Conservation (phyloP, 2,888 invertebrate genomes). For the Alviniconcha strummeri region DNA sequence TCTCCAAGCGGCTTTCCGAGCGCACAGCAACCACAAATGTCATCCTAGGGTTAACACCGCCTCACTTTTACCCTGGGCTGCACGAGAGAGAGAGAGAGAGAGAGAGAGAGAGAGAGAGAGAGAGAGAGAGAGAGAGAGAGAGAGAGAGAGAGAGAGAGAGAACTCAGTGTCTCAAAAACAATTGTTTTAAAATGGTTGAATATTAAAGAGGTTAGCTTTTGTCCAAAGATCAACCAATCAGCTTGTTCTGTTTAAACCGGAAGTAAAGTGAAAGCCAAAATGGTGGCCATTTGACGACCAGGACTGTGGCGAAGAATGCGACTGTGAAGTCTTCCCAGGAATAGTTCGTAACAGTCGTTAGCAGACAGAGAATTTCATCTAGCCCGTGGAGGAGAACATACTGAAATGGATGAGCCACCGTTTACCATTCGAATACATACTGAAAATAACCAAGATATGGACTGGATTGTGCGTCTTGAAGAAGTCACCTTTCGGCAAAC, state of each 20-base stretch:
- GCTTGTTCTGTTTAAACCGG: not conserved
- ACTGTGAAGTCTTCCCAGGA: not conserved
- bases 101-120: too few species aligned
- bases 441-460: conserved; percentile 64
- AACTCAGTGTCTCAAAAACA: too few species aligned
- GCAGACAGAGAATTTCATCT: not conserved
- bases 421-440: conserved; percentile 63
- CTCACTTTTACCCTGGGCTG: too few species aligned
- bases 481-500: conserved; percentile 62
- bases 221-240: not conserved
- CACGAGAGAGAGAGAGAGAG: too few species aligned
- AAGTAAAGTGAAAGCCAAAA: not conserved
- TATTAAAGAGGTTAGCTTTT: not conserved
- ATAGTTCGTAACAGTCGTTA: too few species aligned
- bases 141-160: too few species aligned
- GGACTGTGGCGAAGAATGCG: not conserved
- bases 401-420: conserved; percentile 43
- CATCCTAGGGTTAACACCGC: too few species aligned
- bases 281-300: not conserved
- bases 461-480: conserved; percentile 67
- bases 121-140: too few species aligned
- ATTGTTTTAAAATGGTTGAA: too few species aligned
- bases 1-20: too few species aligned
- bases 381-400: not conserved
- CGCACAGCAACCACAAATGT: too few species aligned